Percentiles rank a stretch among this genome's conserved stretches.
These are phyloP conservation scores for Clarias macrocephalus DNA, from an alignment of 2,113 vertebrate species.

Conservation along the genomic window DNA sequence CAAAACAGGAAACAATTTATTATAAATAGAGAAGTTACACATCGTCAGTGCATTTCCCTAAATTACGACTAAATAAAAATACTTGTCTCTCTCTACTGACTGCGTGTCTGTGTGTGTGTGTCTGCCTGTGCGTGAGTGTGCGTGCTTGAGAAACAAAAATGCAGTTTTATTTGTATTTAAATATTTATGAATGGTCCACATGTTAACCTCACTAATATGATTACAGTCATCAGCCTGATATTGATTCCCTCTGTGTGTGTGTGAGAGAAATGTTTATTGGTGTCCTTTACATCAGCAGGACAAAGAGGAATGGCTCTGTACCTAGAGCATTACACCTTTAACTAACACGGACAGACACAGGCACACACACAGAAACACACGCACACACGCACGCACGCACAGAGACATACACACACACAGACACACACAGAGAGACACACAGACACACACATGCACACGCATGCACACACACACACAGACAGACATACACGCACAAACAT, in stretches of 20 bases:
- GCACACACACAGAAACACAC: constrained; percentile 15
- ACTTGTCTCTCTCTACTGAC: background rate
- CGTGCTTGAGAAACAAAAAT: constrained; percentile 49
- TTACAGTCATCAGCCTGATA: constrained; percentile 68
- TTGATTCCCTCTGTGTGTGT: constrained; percentile 61
- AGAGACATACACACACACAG: background rate
- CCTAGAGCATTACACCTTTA: background rate
- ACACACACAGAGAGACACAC: too few species aligned
- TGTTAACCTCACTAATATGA: constrained; percentile 77
- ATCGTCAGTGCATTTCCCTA: too few species aligned
- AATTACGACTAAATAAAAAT: too few species aligned
- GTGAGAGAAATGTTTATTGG: background rate
- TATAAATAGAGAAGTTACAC: too few species aligned
- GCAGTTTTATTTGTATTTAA: constrained; percentile 74
- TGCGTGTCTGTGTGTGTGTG: background rate
- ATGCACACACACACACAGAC: too few species aligned
- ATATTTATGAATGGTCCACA: constrained; percentile 77
- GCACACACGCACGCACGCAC: background rate
- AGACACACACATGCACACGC: background rate
- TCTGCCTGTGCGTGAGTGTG: background rate
- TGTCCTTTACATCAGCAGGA: constrained; percentile 16
- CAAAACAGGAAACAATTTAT: background rate
- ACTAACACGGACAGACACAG: background rate
- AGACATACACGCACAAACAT: background rate
- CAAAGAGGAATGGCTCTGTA: constrained; percentile 2